Base-by-base conservation (phyloP, 2,113 vertebrate species). In the Okapia johnstoni region DNA sequence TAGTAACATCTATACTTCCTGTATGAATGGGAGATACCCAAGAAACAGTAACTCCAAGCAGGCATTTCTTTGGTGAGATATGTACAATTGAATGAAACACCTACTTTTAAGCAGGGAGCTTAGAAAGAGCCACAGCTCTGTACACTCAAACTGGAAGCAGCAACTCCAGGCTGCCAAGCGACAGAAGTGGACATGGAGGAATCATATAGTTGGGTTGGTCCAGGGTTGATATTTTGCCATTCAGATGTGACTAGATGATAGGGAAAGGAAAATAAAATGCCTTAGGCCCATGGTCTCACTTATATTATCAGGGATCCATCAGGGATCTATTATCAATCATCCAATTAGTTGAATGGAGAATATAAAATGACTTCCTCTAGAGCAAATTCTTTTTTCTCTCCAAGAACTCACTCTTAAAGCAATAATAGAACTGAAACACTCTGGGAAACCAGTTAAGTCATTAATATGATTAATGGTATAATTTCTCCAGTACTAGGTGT, bases 381-480 rank as follows among this genome's bases (percentile, higher is more conserved):
- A 50, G 52, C n/a, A 84, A 90, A 79, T 84, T 55, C 30, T 95
- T 81, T 94, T 88, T 84, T 40, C 48, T 96, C 21, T 57, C 50
- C 54, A 94, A 81, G 40, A 85, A 55, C 88, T 95, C 48, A 88
- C 70, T 80, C 55, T 93, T 81, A 48, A 60, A 96, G 88, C 66
- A 95, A 89, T 70, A 89, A 66, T n/a, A 73, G 81, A 95, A 58
- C 48, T 84, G 52, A 88, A 93, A 86, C 66, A 90, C 11, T 94
- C 85, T 97, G 28, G 57, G 85, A 95, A 88, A n/a, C 57, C 63
- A 79, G 70, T 93, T 96, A 90, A 88, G 77, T 91, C 93, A 89
- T 96, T 97, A 93, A 93, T 95, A 52, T 96, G 84, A 96, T 95
- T 97, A 97, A 97, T 95, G 57, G 79, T 84, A n/a, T 89, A 95